These are phyloP conservation scores for Microtus oregoni DNA, from an alignment of 2,113 vertebrate species.

Conservation along the genomic window DNA sequence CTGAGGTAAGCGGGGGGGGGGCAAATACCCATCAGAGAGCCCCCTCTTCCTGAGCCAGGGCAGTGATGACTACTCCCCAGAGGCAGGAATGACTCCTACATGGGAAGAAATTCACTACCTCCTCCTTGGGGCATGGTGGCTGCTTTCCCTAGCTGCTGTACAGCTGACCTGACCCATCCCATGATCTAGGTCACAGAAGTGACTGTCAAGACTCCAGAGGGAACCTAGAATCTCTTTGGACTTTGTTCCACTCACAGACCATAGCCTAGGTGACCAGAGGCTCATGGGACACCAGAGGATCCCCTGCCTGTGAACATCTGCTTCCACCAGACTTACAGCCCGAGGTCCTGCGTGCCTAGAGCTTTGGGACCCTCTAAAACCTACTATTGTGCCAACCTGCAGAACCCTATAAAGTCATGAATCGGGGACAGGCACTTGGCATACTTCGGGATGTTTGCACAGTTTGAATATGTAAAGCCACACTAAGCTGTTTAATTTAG, in stretches of 20 bases:
- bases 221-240: background rate
- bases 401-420: background rate
- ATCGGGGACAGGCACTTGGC: slow-evolving; percentile 25
- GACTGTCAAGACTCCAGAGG: background rate
- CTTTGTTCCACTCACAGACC: background rate
- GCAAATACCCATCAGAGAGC: background rate
- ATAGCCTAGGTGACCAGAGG: background rate
- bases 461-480: slow-evolving; percentile 49
- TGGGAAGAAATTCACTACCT: background rate
- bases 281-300: background rate
- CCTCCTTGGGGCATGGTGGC: accelerated
- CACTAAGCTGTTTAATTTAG: slow-evolving; percentile 74
- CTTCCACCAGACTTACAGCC: background rate
- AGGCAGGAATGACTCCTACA: background rate
- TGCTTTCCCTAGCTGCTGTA: background rate
- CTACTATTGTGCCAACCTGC: slow-evolving; percentile 24
- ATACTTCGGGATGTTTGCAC: slow-evolving; percentile 45
- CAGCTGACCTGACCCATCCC: background rate
- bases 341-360: accelerated
- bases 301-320: too few species aligned
- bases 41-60: background rate
- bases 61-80: background rate
- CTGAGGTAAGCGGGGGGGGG: accelerated
- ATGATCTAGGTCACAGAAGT: background rate
- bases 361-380: background rate